Percentiles rank a stretch among this genome's conserved stretches.
Evolutionary conservation across 2,797 vertebrate genomes (phyloP).

Genomic region (Periparus ater): DNA sequence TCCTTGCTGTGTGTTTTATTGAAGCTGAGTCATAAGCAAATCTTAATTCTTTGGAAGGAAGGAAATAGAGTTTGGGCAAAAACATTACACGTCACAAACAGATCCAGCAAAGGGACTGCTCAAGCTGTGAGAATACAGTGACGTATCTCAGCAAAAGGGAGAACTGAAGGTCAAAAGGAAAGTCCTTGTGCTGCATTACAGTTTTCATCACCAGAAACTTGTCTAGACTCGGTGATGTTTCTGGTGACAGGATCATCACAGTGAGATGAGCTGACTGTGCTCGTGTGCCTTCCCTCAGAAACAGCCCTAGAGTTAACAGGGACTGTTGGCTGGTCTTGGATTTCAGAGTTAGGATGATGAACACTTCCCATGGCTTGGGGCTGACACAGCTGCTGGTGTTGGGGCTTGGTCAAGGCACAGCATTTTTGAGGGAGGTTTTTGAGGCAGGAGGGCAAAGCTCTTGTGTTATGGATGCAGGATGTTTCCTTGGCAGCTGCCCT

Average conservation of each 20-base stretch:
- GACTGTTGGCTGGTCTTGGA: rapidly evolving
- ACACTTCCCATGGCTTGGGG: neutral
- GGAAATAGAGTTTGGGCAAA: slow-evolving; percentile 14
- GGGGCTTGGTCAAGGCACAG: neutral
- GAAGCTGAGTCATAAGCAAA: slow-evolving; percentile 50
- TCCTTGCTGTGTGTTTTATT: slow-evolving; percentile 43
- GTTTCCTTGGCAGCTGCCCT: neutral
- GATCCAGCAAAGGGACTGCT: slow-evolving; percentile 8
- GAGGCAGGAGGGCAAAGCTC: neutral
- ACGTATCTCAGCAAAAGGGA: neutral
- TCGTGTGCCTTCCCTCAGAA: neutral
- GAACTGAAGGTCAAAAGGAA: neutral
- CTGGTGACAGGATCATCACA: neutral
- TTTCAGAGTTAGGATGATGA: neutral
- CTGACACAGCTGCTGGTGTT: neutral
- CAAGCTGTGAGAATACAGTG: neutral
- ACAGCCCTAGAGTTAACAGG: neutral
- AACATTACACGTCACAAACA: neutral
- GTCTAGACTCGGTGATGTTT: neutral
- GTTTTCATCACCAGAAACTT: neutral
- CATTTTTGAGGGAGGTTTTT: neutral
- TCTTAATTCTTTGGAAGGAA: slow-evolving; percentile 15
- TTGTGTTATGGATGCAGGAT: neutral
- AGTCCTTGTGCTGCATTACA: neutral
- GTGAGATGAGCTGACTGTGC: neutral